A percentile compares a stretch with the other conserved stretches of the same genome.
Evolutionary conservation across 2,113 vertebrate species (phyloP).

Genomic region (Malurus elegans): DNA sequence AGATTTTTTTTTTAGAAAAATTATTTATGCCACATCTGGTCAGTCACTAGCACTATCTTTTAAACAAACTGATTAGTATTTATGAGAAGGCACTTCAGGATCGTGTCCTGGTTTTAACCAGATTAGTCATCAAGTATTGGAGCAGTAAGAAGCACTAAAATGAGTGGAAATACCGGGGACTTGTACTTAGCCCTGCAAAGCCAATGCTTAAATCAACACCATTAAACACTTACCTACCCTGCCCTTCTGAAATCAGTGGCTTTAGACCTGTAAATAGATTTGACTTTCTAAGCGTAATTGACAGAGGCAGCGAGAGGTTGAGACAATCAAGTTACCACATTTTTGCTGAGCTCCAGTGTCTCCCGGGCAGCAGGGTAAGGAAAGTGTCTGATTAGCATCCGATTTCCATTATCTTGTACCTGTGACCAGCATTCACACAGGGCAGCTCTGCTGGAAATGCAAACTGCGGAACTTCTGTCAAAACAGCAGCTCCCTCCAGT

Average conservation of each 20-base stretch:
- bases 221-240: not conserved
- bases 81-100: not conserved
- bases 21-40: not conserved
- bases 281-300: slow-evolving; percentile 1
- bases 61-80: not conserved
- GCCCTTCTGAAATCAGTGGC: not conserved
- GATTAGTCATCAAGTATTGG: not conserved
- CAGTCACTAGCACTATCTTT: not conserved
- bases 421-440: not conserved
- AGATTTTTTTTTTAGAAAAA: not conserved
- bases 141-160: not conserved
- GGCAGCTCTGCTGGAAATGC: not conserved
- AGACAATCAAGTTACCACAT: not conserved
- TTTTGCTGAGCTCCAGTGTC: not conserved
- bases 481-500: not conserved
- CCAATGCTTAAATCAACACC: not conserved
- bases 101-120: not conserved
- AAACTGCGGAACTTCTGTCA: not conserved
- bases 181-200: not conserved
- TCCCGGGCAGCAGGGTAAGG: not conserved
- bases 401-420: not conserved
- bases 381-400: not conserved
- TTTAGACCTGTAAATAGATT: not conserved
- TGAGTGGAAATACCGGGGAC: not conserved
- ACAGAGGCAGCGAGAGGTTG: not conserved